Base-by-base conservation (phyloP, 2,113 vertebrate genomes). In the Pituophis catenifer region DNA sequence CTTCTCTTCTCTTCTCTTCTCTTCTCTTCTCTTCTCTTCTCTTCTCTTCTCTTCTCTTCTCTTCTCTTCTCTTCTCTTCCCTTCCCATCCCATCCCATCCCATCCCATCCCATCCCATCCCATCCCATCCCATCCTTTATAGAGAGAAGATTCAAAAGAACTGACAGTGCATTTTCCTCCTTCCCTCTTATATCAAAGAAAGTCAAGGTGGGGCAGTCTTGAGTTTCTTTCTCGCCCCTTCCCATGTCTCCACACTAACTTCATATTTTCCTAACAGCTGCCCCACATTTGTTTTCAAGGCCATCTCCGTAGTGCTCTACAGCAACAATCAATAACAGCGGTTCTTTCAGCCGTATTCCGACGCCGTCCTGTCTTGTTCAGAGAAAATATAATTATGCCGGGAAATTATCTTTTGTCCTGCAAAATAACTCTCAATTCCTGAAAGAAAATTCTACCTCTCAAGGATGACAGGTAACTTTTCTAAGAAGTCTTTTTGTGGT, bases 371-470 rank as follows among this genome's bases (percentile, higher is more conserved):
- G 5, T 94, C 90, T 91, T 94, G 3, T 89, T 96, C 86, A 95
- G 96, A 92, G 93, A 91, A 87, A 95, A 95, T 94, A 12, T 11
- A 33, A 91, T 94, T 94, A 93, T 54, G 86, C 33, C 12, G 5
- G 70, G 11, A 81, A 38, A 90, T 94, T 94, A 93, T 58, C 91
- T 57, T 95, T 96, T 96, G 95, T 96, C 92, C 93, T 97, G 96
- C 90, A 92, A 94, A 95, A 94, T 26, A 96, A 58, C 59, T 94
- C 81, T 95, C 95, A 48, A 89, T 81, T 33, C 75, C 33, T 44
- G 89, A 92, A 96, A 97, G 95, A 29, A 94, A 97, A 95, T 75
- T 86, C 90, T 57, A 95, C 65, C 52, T 38, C 94, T 96, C 53
- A 95, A 89, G 86, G 70, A 53, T 93, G 59, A 58, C 88, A 95